Evolutionary conservation across 2,888 invertebrate species (phyloP).

Genomic region (Atrina japonica): DNA sequence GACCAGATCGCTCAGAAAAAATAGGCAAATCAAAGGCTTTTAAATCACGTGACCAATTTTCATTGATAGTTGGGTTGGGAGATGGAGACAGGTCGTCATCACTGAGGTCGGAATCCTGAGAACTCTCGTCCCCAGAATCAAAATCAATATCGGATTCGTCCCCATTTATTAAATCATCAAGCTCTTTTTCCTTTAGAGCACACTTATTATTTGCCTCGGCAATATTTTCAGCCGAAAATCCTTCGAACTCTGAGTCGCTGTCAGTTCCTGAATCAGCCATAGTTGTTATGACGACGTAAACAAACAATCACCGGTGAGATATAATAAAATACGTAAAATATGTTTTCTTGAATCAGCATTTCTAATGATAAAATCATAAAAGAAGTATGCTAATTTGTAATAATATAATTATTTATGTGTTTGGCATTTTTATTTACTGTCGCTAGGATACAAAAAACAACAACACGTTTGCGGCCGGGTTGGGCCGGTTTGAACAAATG

Average conservation of each 20-base stretch:
- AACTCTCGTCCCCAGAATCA: neutral
- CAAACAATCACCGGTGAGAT: too few species aligned
- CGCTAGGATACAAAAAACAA: too few species aligned
- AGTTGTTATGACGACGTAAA: too few species aligned
- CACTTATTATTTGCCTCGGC: neutral
- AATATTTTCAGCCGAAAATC: neutral
- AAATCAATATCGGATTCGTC: neutral
- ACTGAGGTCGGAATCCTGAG: neutral
- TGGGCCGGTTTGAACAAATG: constrained; percentile 6
- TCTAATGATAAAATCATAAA: too few species aligned
- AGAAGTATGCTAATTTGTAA: too few species aligned
- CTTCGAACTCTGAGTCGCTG: neutral
- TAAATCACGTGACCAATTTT: neutral
- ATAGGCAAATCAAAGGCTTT: neutral
- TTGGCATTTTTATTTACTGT: too few species aligned
- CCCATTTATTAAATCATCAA: neutral
- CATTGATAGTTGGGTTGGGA: neutral
- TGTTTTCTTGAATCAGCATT: too few species aligned
- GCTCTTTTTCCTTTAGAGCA: too few species aligned
- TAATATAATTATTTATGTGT: too few species aligned
- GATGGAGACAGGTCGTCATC: neutral
- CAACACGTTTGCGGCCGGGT: neutral
- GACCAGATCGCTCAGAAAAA: neutral
- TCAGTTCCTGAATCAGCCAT: neutral
- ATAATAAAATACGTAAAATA: too few species aligned